phyloP scores from a whole-genome alignment of 2,113 vertebrate species.

The Acanthochromis polyacanthus region DNA sequence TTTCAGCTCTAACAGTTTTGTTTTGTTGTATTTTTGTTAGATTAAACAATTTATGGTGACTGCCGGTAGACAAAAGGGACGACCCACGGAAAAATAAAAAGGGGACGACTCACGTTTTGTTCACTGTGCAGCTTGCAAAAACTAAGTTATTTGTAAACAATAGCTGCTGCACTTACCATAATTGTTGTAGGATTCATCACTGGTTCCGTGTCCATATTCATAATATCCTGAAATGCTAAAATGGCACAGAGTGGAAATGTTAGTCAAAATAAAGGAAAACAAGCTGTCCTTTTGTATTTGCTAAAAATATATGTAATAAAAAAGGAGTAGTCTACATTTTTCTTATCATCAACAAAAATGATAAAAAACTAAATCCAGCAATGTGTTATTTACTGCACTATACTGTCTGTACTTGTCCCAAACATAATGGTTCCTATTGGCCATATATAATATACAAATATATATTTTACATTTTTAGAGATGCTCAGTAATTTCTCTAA shows the following conservation, averaged over 20 bases:
- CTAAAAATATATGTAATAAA: too few relatives aligned
- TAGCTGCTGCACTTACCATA: constrained; percentile 89
- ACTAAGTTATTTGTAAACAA: constrained; percentile 42
- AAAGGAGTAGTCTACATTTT: too few relatives aligned
- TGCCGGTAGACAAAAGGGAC: not conserved
- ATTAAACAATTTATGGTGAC: constrained; percentile 7
- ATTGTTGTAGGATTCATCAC: constrained; percentile 93
- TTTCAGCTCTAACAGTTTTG: not conserved
- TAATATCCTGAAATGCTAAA: constrained; percentile 95
- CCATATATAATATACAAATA: too few relatives aligned
- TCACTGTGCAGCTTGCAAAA: not conserved
- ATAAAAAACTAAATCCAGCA: not conserved
- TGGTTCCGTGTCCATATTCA: constrained; percentile 92
- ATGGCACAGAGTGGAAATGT: constrained; percentile 72
- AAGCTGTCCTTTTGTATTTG: not conserved
- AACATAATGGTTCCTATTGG: not conserved
- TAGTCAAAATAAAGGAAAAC: not conserved
- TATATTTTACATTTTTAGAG: not conserved
- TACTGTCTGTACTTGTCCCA: not conserved
- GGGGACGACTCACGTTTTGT: constrained; percentile 13
- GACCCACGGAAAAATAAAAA: not conserved
- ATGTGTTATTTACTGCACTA: not conserved
- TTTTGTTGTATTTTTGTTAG: not conserved
- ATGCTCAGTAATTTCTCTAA: not conserved
- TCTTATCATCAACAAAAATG: not conserved